A percentile compares a stretch with the other conserved stretches of the same genome.
Conservation (phyloP, 2,888 invertebrate genomes). For the Amaurobius ferox region DNA sequence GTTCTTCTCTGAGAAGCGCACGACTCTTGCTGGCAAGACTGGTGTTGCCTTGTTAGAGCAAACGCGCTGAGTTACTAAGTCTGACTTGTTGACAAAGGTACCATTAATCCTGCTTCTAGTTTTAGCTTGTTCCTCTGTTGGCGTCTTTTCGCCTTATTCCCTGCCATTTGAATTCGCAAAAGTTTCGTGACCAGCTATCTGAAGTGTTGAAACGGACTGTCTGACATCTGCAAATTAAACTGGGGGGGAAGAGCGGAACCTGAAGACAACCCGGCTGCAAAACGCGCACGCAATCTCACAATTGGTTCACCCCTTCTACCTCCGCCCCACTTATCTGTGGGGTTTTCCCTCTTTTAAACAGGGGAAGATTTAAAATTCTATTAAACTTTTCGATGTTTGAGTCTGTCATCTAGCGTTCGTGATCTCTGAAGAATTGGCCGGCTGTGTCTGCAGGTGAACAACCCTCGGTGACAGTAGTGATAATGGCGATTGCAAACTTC, state of each 20-base stretch:
- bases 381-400: no score
- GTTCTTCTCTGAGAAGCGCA: not conserved
- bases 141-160: not conserved
- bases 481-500: no score
- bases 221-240: constrained; percentile 58
- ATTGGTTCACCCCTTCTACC: not conserved
- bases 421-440: no score
- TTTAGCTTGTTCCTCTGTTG: not conserved
- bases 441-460: no score
- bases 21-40: not conserved
- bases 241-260: constrained; percentile 5
- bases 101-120: constrained; percentile 25
- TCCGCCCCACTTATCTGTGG: not conserved
- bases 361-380: no score
- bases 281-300: constrained; percentile 34
- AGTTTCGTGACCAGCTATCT: constrained; percentile 42
- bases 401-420: no score
- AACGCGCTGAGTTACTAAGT: not conserved
- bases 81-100: constrained; percentile 49
- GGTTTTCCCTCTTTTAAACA: constrained; percentile 2
- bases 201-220: constrained; percentile 51
- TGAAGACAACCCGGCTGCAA: constrained; percentile 41
- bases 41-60: not conserved
- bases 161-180: constrained; percentile 12
- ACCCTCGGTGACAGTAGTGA: no score